These are phyloP conservation scores for Athetis lepigone DNA, from an alignment of 2,888 invertebrate species.

Conservation along the genomic window DNA sequence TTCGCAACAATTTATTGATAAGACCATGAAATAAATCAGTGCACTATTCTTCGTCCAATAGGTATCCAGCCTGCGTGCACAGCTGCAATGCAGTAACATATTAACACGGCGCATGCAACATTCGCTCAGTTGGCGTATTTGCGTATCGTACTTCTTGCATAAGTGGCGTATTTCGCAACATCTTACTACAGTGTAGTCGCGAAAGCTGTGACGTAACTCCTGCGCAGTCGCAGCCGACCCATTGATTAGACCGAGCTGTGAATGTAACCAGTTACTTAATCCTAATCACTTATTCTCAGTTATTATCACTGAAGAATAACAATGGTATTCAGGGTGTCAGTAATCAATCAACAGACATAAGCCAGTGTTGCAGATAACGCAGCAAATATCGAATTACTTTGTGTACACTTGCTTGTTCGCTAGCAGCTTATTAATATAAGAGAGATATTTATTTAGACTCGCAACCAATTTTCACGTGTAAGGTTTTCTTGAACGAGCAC, in stretches of 20 bases:
- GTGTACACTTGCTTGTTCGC: not conserved
- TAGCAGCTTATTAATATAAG: conserved; percentile 13
- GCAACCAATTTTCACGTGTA: conserved; percentile 9
- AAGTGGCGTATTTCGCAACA: conserved; percentile 85
- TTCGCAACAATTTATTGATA: conserved; percentile 23
- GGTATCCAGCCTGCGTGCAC: conserved; percentile 17
- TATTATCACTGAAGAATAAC: conserved; percentile 40
- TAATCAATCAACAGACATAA: not conserved
- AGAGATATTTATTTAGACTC: conserved; percentile 18
- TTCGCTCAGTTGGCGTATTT: conserved; percentile 76
- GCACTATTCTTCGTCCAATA: conserved; percentile 17
- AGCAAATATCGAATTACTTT: conserved; percentile 14
- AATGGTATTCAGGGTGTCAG: not conserved
- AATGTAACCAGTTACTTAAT: conserved; percentile 85
- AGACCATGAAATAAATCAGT: conserved; percentile 35
- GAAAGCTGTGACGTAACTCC: conserved; percentile 87
- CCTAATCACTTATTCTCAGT: conserved; percentile 66
- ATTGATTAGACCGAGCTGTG: conserved; percentile 85
- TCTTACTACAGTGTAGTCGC: conserved; percentile 78
- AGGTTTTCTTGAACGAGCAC: conserved; percentile 6
- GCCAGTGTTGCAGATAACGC: conserved; percentile 15
- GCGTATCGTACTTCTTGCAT: conserved; percentile 84
- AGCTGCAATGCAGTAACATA: conserved; percentile 60
- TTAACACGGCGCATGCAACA: conserved; percentile 68
- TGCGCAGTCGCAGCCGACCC: conserved; percentile 74